Evolutionary conservation across 2,888 invertebrate species (phyloP).

Genomic region (Rhamnusium bicolor): DNA sequence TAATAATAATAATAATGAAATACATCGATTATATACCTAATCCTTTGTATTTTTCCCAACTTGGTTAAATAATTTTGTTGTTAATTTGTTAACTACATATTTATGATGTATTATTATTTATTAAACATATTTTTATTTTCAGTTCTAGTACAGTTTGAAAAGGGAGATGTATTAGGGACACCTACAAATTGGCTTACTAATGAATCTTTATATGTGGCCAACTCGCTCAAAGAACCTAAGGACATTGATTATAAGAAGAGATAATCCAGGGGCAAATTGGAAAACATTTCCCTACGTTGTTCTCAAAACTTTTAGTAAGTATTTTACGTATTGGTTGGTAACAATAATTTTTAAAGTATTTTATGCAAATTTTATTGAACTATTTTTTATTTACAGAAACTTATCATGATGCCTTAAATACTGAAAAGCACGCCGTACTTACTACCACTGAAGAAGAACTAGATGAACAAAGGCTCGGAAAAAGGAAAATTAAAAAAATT

Average conservation of each 20-base stretch:
- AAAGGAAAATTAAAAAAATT: too few relatives aligned
- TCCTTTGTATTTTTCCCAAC: background rate
- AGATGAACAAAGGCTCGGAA: too few relatives aligned
- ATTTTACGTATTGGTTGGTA: background rate
- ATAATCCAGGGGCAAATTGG: background rate
- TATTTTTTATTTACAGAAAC: too few relatives aligned
- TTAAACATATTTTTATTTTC: background rate
- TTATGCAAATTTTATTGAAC: too few relatives aligned
- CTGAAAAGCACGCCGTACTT: too few relatives aligned
- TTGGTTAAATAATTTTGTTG: background rate
- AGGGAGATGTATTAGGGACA: background rate
- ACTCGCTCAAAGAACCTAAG: background rate
- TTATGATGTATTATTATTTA: background rate
- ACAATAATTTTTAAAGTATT: too few relatives aligned
- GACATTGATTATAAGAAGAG: background rate
- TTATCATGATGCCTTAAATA: too few relatives aligned
- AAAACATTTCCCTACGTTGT: background rate
- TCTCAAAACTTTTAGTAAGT: background rate
- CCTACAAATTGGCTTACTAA: background rate
- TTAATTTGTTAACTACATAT: background rate
- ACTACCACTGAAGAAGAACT: too few relatives aligned
- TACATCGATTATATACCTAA: background rate
- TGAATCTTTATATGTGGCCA: background rate
- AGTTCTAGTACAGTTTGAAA: background rate
- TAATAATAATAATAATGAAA: background rate